Conservation (phyloP, 2,113 vertebrate species). For the Scatophagus argus region DNA sequence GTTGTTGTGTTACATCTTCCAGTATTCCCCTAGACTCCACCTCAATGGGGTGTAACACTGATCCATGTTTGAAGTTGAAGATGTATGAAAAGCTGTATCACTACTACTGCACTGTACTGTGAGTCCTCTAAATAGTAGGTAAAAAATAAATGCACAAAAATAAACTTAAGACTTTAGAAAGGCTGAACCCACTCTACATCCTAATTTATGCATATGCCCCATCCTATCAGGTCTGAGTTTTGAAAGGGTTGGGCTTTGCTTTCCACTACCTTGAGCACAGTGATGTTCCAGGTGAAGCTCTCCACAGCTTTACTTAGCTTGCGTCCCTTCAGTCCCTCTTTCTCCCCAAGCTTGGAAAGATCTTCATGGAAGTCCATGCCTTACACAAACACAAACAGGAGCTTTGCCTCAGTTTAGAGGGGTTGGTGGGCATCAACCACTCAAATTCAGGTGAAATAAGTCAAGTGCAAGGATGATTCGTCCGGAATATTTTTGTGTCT, state of each 20-base stretch:
- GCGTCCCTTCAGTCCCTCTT: constrained; percentile 90
- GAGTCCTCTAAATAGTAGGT: too few relatives aligned
- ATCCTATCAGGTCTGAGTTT: too few relatives aligned
- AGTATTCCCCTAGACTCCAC: too few relatives aligned
- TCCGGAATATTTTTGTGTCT: not conserved
- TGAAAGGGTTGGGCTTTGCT: not conserved
- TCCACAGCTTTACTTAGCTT: constrained; percentile 91
- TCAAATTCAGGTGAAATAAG: not conserved
- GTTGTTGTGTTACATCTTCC: too few relatives aligned
- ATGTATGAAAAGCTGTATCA: too few relatives aligned
- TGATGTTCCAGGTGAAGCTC: constrained; percentile 94
- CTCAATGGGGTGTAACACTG: too few relatives aligned
- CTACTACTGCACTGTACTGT: too few relatives aligned
- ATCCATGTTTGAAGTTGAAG: too few relatives aligned
- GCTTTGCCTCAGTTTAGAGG: not conserved
- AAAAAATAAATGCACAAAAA: too few relatives aligned
- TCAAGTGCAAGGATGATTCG: not conserved
- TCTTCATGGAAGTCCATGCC: constrained; percentile 94
- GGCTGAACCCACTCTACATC: too few relatives aligned
- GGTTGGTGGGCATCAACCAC: not conserved
- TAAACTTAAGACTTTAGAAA: too few relatives aligned
- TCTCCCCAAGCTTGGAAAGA: constrained; percentile 87
- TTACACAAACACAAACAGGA: constrained; percentile 57
- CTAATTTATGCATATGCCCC: not conserved
- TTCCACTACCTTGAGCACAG: constrained; percentile 83